Evolutionary conservation across 2,113 vertebrate species (phyloP), one percentile per base, ranked within the genome.

Genomic region (Percopsis transmontana): DNA sequence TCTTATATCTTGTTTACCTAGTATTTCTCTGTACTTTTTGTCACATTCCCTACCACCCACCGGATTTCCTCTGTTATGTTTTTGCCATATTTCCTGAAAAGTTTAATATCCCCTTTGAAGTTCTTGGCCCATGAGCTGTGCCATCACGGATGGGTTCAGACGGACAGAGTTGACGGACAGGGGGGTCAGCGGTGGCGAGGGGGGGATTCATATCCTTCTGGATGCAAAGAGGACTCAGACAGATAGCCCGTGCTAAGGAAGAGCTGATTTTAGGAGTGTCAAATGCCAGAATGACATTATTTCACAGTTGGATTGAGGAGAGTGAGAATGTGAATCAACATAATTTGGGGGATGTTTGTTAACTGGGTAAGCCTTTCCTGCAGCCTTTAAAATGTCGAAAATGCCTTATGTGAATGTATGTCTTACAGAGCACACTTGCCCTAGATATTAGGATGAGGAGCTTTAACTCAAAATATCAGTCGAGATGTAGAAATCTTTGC

Each of bases 321-420:
- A 45, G 54, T 76, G 66, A 65, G 71, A 71, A 79, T 72, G 38
- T 58, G 60, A 79, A 66, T 51, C 60, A 65, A 63, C 77, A 73
- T 77, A 58, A 69, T 74, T 77, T 75, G n/a, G 57, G 68, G 77
- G 81, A 85, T 74, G 72, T 57, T 61, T 70, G 72, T 75, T 71
- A 68, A 62, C 59, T 39, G 61, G 64, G 47, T 14, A 51, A 67
- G 65, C 51, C 58, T 70, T 53, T 52, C 44, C 70, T 67, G 72
- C 57, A 77, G 66, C 70, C 61, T 44, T 75, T n/a, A n/a, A 55
- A 68, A 61, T 76, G 72, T 58, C 41, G 77, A 78, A 54, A 84
- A 72, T 79, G 74, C 62, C 82, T 81, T 85, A n/a, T n/a, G n/a
- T 79, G 71, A 81, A 64, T 74, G 81, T 87, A 82, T 81, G 66